These are phyloP conservation scores for Carapus acus DNA, from an alignment of 2,797 vertebrate genomes.

Conservation along the genomic window DNA sequence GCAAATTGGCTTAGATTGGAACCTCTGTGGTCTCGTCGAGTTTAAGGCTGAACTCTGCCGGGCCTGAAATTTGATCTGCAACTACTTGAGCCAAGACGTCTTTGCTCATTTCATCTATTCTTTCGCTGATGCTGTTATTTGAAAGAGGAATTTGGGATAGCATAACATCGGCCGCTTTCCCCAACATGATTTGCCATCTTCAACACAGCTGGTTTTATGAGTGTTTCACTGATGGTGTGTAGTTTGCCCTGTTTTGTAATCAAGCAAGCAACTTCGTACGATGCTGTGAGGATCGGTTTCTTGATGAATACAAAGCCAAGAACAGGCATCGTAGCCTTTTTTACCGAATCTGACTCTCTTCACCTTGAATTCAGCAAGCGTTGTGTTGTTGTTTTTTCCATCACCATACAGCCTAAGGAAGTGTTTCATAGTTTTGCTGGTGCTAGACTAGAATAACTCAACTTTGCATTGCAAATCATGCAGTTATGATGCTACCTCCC, in stretches of 20 bases:
- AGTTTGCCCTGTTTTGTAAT: conserved; percentile 27
- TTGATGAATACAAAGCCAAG: conserved; percentile 14
- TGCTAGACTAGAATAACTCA: no score
- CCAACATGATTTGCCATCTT: conserved; percentile 33
- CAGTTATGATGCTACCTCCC: no score
- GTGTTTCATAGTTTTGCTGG: no score
- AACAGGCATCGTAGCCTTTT: conserved; percentile 19
- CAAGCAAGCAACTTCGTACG: conserved; percentile 28
- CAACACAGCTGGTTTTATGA: conserved; percentile 35
- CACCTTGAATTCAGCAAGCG: conserved; percentile 18
- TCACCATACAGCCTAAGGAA: conserved; percentile 8
- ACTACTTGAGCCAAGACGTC: no score
- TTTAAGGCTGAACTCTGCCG: conserved; percentile 14
- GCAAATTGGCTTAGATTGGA: no score
- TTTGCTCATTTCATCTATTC: conserved; percentile 23
- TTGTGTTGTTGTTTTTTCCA: conserved; percentile 19
- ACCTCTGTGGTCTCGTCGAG: conserved; percentile 7
- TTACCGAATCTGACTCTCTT: conserved; percentile 19
- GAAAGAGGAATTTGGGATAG: conserved; percentile 11
- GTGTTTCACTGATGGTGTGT: conserved; percentile 22
- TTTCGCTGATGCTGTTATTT: conserved; percentile 22
- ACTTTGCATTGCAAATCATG: no score
- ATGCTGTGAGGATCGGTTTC: conserved; percentile 28
- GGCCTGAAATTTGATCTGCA: conserved; percentile 27
- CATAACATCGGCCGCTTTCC: conserved; percentile 22